These are phyloP conservation scores for Heliconius ethilla DNA, from an alignment of 2,888 invertebrate species.

Conservation along the genomic window DNA sequence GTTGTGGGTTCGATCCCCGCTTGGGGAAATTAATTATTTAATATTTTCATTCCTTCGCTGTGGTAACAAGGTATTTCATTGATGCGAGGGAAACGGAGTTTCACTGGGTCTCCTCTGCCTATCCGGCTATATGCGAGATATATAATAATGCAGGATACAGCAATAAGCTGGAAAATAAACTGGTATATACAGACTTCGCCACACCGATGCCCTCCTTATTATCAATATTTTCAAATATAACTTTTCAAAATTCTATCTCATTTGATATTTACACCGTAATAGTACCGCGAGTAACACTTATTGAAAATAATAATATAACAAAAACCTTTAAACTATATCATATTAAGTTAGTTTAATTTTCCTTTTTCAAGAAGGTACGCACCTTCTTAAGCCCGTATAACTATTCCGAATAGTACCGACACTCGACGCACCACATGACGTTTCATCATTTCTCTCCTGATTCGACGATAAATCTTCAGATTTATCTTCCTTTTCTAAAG, in stretches of 20 bases:
- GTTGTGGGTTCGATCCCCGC: no score
- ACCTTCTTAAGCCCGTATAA: conserved; percentile 52
- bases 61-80: not conserved
- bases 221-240: no score
- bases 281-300: no score
- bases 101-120: not conserved
- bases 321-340: no score
- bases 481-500: conserved; percentile 47
- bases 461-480: conserved; percentile 46
- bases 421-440: conserved; percentile 52
- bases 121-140: not conserved
- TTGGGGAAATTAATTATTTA: no score
- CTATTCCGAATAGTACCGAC: conserved; percentile 55
- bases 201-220: no score
- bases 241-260: no score
- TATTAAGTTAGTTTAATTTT: not conserved
- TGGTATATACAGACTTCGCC: no score
- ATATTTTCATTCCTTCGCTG: no score
- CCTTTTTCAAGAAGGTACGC: not conserved
- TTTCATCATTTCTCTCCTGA: conserved; percentile 45
- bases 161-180: not conserved
- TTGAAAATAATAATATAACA: no score
- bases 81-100: not conserved
- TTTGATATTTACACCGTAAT: no score
- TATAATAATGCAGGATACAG: not conserved